Percentiles rank a stretch among this genome's conserved stretches.
These are phyloP conservation scores for Dufourea novaeangliae DNA, from an alignment of 1,140 invertebrate species.

Conservation along the genomic window DNA sequence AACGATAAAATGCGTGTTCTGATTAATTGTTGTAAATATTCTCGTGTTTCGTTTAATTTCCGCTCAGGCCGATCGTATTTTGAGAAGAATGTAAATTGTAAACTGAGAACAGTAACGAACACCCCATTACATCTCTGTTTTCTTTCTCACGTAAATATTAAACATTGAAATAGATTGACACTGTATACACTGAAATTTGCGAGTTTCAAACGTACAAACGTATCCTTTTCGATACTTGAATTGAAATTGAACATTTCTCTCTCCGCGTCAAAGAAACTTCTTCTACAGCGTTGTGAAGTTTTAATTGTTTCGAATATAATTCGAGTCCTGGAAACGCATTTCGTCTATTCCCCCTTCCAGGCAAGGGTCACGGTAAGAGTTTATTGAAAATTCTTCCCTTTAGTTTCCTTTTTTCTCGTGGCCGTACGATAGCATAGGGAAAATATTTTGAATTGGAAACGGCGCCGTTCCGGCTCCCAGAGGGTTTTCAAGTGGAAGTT, in stretches of 20 bases:
- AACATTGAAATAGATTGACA: no score
- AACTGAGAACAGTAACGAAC: no score
- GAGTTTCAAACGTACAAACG: neutral
- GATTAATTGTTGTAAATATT: no score
- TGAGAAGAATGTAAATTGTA: no score
- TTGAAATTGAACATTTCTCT: neutral
- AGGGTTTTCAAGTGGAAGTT: neutral
- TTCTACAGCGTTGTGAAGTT: neutral
- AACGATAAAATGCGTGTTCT: no score
- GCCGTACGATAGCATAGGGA: neutral
- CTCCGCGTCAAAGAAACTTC: neutral
- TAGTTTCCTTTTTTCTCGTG: neutral
- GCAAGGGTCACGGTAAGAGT: neutral
- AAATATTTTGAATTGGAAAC: neutral
- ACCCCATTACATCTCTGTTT: no score
- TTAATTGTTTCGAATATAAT: neutral
- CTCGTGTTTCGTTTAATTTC: no score
- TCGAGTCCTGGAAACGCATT: neutral
- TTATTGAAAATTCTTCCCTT: neutral
- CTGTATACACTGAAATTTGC: neutral
- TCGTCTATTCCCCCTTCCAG: neutral
- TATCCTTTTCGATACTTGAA: no score
- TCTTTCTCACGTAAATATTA: no score
- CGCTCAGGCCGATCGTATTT: no score
- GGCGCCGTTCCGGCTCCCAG: no score